A percentile compares a stretch with the other conserved stretches of the same genome.
phyloP scores from a whole-genome alignment of 2,113 vertebrate species.

The Oreamnos americanus region DNA sequence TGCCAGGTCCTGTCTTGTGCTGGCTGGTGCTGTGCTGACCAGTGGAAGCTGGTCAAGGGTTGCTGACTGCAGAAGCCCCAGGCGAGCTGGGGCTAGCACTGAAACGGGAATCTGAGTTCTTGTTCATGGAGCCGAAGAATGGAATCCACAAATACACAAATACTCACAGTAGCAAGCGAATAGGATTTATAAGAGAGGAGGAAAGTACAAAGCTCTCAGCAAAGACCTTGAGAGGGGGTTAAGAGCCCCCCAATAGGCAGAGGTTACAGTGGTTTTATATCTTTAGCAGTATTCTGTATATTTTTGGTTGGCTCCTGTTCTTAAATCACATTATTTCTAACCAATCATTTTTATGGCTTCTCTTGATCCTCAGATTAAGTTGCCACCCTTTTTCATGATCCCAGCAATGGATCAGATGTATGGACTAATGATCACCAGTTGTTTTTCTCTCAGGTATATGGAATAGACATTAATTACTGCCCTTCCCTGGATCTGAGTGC shows the following conservation, averaged over 20 bases:
- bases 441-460: neutral
- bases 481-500: neutral
- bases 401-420: neutral
- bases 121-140: neutral
- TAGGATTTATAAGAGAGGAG: neutral
- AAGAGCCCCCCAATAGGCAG: neutral
- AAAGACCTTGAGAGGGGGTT: neutral
- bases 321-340: neutral
- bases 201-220: neutral
- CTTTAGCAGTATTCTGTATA: neutral
- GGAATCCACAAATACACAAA: neutral
- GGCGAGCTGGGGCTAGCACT: neutral
- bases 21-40: neutral
- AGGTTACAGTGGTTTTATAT: neutral
- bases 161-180: neutral
- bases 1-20: neutral
- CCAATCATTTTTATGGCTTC: neutral
- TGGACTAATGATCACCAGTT: neutral
- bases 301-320: neutral
- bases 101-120: neutral
- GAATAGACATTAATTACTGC: neutral
- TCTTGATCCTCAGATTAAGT: neutral
- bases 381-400: neutral
- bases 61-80: neutral
- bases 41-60: neutral